phyloP scores from a whole-genome alignment of 2,888 invertebrate genomes.

The Horisme vitalbata region DNA sequence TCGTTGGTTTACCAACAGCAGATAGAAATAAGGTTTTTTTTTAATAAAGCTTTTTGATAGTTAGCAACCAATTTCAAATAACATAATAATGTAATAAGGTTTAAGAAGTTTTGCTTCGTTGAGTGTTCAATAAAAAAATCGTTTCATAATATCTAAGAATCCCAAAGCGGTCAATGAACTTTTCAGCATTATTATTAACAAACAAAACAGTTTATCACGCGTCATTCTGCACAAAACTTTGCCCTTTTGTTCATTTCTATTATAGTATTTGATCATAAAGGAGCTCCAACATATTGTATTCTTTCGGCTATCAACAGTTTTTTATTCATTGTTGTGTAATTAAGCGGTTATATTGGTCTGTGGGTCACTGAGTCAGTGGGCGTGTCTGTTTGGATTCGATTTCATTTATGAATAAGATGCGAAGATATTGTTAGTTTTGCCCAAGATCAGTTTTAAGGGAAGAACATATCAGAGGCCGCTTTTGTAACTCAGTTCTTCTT shows the following conservation, averaged over 20 bases:
- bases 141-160: background rate
- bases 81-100: too few species aligned
- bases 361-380: constrained; percentile 64
- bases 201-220: constrained; percentile 59
- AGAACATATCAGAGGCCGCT: too few species aligned
- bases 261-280: constrained; percentile 44
- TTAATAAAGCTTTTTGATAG: too few species aligned
- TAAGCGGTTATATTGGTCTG: constrained; percentile 63
- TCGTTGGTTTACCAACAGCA: too few species aligned
- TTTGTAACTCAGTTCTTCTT: too few species aligned
- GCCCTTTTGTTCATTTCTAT: constrained; percentile 56
- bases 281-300: constrained; percentile 3
- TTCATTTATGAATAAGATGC: constrained; percentile 16
- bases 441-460: too few species aligned
- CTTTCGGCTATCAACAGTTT: constrained; percentile 45
- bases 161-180: constrained; percentile 52
- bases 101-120: too few species aligned
- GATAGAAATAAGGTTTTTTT: too few species aligned
- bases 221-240: too few species aligned
- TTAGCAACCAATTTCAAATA: too few species aligned
- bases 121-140: too few species aligned
- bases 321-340: constrained; percentile 69
- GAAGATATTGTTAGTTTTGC: background rate
- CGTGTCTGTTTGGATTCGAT: constrained; percentile 44
- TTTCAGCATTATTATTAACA: constrained; percentile 58